A percentile compares a stretch with the other conserved stretches of the same genome.
Evolutionary conservation across 2,888 invertebrate species (phyloP).

Genomic region (Uloborus plumipes): DNA sequence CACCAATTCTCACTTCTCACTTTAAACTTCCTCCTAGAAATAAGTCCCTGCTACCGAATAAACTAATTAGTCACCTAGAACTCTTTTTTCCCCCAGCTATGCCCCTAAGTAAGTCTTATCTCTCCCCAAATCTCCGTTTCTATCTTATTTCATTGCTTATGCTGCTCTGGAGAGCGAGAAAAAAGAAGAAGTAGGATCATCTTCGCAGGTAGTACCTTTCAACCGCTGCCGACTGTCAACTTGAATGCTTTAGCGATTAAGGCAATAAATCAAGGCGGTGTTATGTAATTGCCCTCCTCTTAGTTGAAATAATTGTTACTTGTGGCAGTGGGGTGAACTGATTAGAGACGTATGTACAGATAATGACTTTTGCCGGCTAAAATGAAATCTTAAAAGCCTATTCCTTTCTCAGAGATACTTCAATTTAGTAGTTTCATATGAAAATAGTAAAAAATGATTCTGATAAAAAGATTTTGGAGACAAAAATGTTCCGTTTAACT

Average conservation of each 20-base stretch:
- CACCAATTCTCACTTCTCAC: conserved; percentile 23
- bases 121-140: conserved; percentile 12
- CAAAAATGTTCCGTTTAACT: no score
- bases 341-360: conserved; percentile 39
- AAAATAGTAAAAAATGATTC: no score
- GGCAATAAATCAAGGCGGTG: conserved; percentile 55
- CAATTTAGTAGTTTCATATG: no score
- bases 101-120: conserved; percentile 35
- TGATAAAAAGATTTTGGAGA: no score
- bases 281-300: conserved; percentile 44
- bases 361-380: conserved; percentile 19
- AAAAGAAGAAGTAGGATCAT: conserved; percentile 13
- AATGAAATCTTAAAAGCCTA: no score
- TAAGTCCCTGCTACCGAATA: conserved; percentile 23
- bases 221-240: conserved; percentile 37
- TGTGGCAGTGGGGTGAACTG: conserved; percentile 20
- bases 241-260: conserved; percentile 50
- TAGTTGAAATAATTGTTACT: conserved; percentile 38
- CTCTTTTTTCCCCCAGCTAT: conserved; percentile 6
- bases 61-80: conserved; percentile 39
- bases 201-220: conserved; percentile 41
- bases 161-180: conserved; percentile 9
- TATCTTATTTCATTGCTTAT: conserved; percentile 32
- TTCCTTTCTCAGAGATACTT: no score
- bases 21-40: conserved; percentile 31